Evolutionary conservation across 2,113 vertebrate genomes (phyloP).

Genomic region (Seriola rivoliana): DNA sequence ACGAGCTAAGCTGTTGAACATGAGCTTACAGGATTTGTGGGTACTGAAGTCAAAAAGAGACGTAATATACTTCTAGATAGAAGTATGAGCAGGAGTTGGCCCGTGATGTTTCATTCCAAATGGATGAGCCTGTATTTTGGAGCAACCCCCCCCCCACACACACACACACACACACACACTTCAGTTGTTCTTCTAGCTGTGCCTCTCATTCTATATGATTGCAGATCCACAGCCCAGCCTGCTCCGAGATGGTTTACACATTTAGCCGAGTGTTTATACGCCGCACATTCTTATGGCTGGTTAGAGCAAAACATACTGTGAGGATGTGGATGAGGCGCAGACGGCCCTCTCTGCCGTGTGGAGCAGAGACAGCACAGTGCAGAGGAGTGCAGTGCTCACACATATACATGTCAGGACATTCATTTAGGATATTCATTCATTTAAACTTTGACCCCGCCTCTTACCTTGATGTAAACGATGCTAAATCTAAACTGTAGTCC

Average conservation of each 20-base stretch:
- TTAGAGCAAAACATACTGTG: conserved; percentile 51
- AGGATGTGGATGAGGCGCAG: conserved; percentile 22
- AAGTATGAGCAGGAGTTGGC: neutral
- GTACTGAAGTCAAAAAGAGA: neutral
- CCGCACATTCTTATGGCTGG: conserved; percentile 67
- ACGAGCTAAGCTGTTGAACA: neutral
- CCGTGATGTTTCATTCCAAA: conserved; percentile 8
- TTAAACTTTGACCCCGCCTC: conserved; percentile 39
- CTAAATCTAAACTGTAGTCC: conserved; percentile 7
- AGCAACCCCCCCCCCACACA: neutral
- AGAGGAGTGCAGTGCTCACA: neutral
- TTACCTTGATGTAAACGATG: conserved; percentile 5
- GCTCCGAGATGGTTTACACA: conserved; percentile 67
- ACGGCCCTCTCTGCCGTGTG: neutral
- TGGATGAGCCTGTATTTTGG: neutral
- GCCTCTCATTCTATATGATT: conserved; percentile 18
- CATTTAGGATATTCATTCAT: conserved; percentile 29
- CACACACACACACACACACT: too few species aligned
- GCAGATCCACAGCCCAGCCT: conserved; percentile 9
- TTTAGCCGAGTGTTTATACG: conserved; percentile 66
- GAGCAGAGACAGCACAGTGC: conserved; percentile 5
- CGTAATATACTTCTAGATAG: neutral
- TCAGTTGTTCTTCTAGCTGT: neutral
- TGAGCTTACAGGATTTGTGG: neutral
- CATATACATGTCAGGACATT: conserved; percentile 11